Conservation (phyloP, 1,140 invertebrate species). For the Akabosia matsudoensis region DNA sequence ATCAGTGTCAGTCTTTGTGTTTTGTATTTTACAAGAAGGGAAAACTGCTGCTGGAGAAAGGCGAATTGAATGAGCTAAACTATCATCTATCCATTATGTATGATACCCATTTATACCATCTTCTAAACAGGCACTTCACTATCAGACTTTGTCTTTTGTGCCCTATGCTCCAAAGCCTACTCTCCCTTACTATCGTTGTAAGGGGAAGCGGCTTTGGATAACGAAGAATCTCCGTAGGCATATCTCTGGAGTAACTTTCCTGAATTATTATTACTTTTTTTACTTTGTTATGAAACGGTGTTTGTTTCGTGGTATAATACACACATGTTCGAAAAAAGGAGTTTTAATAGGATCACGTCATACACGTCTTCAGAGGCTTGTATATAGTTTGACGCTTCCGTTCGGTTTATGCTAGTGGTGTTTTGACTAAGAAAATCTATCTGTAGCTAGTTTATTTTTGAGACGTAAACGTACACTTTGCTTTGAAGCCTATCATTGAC, state of each 20-base stretch:
- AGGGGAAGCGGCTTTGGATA: not conserved
- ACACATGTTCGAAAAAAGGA: conserved; percentile 1
- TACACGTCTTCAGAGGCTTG: not conserved
- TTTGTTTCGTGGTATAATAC: not conserved
- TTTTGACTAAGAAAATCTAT: no score
- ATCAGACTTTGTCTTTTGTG: no score
- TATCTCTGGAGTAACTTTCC: not conserved
- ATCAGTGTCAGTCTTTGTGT: not conserved
- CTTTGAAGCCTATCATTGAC: no score
- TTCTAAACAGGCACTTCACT: conserved; percentile 1
- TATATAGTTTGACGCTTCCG: not conserved
- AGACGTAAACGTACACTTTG: no score
- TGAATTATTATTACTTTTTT: not conserved
- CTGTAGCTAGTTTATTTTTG: no score
- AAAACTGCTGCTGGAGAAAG: not conserved
- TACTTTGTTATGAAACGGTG: not conserved
- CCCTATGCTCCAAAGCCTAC: not conserved
- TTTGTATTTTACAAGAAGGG: not conserved
- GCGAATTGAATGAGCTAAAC: not conserved
- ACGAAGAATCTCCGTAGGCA: not conserved
- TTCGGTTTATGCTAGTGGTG: no score
- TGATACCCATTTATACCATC: not conserved
- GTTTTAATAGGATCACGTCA: conserved; percentile 15
- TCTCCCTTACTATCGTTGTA: not conserved
- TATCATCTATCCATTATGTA: conserved; percentile 12